Base-by-base conservation (phyloP, 2,797 vertebrate species). In the Tangara arthus region DNA sequence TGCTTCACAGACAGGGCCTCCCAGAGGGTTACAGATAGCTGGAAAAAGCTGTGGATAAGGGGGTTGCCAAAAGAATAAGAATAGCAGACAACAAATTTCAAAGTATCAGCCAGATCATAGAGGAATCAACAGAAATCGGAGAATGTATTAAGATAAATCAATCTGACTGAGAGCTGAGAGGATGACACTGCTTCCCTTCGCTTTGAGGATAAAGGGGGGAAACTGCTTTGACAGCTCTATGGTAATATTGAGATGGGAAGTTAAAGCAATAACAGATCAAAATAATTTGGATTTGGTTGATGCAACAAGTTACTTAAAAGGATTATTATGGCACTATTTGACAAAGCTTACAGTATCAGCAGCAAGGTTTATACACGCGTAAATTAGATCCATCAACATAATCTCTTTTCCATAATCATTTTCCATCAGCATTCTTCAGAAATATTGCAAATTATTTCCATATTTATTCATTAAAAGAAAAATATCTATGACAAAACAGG, bases 391-490 rank as follows among this genome's bases (percentile, higher is more conserved):
- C 37, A 88, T 71, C 53, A 50, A 30, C 14, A 72, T 41, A 89
- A 41, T 30, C 35, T 66, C 30, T 59, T 37, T 59, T 59, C 24
- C 35, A 37, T 37, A 47, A 30, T 72, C 35, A 72, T 90, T 96
- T 97, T 94, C 89, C 37, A 91, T 78, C 53, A 95, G 30, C 28
- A 34, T 47, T 82, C 35, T 86, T 34, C 27, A 93, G 50, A 94
- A 55, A 72, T 28, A 47, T 11, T 55, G 41, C 34, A 81, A 75
- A 56, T 20, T 68, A 1, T 39, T 79, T 84, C 53, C 47, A 55
- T 61, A 82, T 34, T 68, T 88, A 76, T 91, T 73, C 30, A 50
- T 44, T 65, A 73, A 72, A 59, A 59, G 20, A n/a, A 8, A 55
- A 77, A 79, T 85, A 80, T 0, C 0, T 26, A 79, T 79, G 52